Evolutionary conservation across 2,888 invertebrate genomes (phyloP).

Genomic region (Drosophila paranaensis): DNA sequence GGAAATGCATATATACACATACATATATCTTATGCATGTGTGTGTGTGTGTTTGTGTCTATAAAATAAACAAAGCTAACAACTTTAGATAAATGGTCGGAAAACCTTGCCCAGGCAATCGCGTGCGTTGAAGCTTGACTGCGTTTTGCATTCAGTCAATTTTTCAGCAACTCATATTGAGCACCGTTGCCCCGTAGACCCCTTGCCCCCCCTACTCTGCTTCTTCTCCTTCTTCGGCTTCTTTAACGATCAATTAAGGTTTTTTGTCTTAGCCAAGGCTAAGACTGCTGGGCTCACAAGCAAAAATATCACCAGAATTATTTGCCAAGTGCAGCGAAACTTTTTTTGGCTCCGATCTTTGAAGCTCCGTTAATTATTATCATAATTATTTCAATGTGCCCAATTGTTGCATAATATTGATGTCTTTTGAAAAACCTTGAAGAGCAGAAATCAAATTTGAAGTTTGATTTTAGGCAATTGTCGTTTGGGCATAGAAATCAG

Average conservation of each 20-base stretch:
- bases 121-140: conserved; percentile 76
- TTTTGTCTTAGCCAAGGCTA: conserved; percentile 41
- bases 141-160: conserved; percentile 59
- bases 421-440: background rate
- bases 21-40: background rate
- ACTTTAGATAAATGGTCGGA: conserved; percentile 33
- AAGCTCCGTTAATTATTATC: conserved; percentile 25
- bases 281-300: conserved; percentile 4
- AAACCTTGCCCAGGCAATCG: conserved; percentile 59
- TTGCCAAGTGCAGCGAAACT: conserved; percentile 22
- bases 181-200: conserved; percentile 41
- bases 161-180: conserved; percentile 46
- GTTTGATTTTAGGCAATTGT: background rate
- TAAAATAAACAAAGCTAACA: conserved; percentile 18
- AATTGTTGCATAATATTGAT: conserved; percentile 19
- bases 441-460: background rate
- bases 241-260: conserved; percentile 53
- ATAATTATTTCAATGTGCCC: conserved; percentile 12
- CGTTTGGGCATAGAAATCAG: background rate
- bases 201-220: conserved; percentile 16
- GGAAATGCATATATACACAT: conserved; percentile 59
- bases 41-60: background rate
- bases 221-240: too few relatives aligned
- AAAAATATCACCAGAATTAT: conserved; percentile 45
- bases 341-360: background rate